These are phyloP conservation scores for Idaea aversata DNA, from an alignment of 2,888 invertebrate species.

Conservation along the genomic window DNA sequence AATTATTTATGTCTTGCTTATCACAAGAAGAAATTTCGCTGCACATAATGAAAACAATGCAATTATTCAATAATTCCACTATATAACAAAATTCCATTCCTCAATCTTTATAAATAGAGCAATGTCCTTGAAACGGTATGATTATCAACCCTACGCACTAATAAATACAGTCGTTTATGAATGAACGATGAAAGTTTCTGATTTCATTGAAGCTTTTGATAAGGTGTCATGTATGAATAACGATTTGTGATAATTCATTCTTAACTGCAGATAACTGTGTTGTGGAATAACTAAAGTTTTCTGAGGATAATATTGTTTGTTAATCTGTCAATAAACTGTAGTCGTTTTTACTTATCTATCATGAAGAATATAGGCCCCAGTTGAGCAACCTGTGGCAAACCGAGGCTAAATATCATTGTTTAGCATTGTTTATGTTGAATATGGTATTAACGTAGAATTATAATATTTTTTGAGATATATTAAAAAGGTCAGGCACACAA, in stretches of 20 bases:
- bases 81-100: not conserved
- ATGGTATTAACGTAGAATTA: too few species aligned
- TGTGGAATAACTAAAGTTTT: not conserved
- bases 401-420: too few species aligned
- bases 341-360: not conserved
- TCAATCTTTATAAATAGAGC: not conserved
- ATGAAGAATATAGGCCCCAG: not conserved
- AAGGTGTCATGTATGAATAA: not conserved
- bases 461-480: too few species aligned
- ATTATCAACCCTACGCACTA: not conserved
- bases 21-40: too few species aligned
- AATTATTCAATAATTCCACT: not conserved
- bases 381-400: not conserved
- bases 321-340: not conserved
- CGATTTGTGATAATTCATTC: not conserved
- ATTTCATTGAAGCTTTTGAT: slow-evolving; percentile 9
- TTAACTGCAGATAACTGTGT: not conserved
- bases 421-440: too few species aligned
- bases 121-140: not conserved
- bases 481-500: too few species aligned
- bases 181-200: slow-evolving; percentile 5
- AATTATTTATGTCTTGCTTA: too few species aligned
- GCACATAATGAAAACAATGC: not conserved
- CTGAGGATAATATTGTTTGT: not conserved
- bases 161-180: slow-evolving; percentile 5